Evolutionary conservation across 2,113 vertebrate species (phyloP), one percentile per base, ranked within the genome.

Genomic region (Lampris megalopsis): DNA sequence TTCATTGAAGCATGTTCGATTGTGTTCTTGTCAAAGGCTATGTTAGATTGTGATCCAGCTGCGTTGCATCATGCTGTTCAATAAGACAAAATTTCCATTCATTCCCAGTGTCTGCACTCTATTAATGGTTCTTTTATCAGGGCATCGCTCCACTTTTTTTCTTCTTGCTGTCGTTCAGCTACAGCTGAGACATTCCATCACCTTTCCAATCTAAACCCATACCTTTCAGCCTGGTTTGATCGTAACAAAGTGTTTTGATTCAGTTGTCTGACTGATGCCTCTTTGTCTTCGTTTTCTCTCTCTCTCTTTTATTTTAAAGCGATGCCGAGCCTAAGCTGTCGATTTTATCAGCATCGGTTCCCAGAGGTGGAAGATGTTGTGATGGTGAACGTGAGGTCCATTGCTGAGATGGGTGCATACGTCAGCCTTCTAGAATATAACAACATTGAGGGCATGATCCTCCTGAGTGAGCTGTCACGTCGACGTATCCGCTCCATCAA

Each of bases 391-490:
- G 98, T 99, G 40, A 92, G 97, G 38, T 98, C 98, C 92, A 99
- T 99, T 81, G 98, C 98, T 0, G 98, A 99, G 90, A 99, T 99
- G 98, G 98, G 98, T 0, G 98, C 98, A 71, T 99, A 99, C 0
- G 98, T 99, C 91, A 99, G 97, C 94, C 93, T 99, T 13, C 77
- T 99, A 90, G 98, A 99, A 74, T 99, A 99, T 91, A 99, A 99
- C 94, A 99, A 98, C 88, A 99, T 99, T 0, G 97, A 99, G 78
- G 98, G 98, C 92, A 99, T 99, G 98, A 99, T 99, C 90, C 96
- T 99, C 40, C 95, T 99, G 50, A 99, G 98, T 4, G 98, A 99
- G 81, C 91, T 99, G 11, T 99, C 98, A 0, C 94, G 98, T 40
- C 95, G 98, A 37, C 97, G 98, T 1, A 99, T 99, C 63, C 97